Evolutionary conservation across 2,797 vertebrate genomes (phyloP), one percentile per base, ranked within the genome.

Genomic region (Sebastes oblongus): DNA sequence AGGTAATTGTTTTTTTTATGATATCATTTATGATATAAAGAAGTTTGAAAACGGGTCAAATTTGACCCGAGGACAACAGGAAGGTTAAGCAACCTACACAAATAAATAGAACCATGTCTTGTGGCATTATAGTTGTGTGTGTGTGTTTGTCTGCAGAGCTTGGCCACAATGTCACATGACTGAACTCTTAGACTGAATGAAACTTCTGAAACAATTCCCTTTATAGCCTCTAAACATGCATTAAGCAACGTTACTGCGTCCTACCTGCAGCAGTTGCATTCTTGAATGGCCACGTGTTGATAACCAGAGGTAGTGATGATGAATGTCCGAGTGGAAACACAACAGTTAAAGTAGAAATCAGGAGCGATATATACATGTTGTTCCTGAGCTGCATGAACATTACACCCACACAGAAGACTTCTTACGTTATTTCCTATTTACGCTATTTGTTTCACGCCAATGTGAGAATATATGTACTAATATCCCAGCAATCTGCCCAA

Each of bases 111-210:
- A 39, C 5, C 36, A 2, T 13, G 4, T 39, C 36, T 39, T 0
- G 0, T 39, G 36, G 36, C 0, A 39, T 39, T 39, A 13, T 13
- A 39, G 36, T 0, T 2, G 12, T 36, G 11, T 36, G 30, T 24
- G 24, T 24, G 25, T 25, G 36, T 29, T 59, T 59, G 5, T 25
- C 4, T n/a, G 32, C 52, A 8, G 50, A 42, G 13, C 62, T 22
- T 2, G 25, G 34, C 30, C 36, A 24, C 4, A 4, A 12, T 29
- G 34, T 78, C 88, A 78, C 81, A n/a, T 77, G 81, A 75, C 20
- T 66, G 36, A 39, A 25, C 42, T 42, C 10, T 3, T 3, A 2
- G 25, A 4, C 13, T 7, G 24, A 36, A 25, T 8, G 3, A 73
- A 58, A 65, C 52, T 42, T 58, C 4, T 0, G 2, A 12, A 39